Conservation (phyloP, 2,797 vertebrate genomes). For the Aphelocoma californica region DNA sequence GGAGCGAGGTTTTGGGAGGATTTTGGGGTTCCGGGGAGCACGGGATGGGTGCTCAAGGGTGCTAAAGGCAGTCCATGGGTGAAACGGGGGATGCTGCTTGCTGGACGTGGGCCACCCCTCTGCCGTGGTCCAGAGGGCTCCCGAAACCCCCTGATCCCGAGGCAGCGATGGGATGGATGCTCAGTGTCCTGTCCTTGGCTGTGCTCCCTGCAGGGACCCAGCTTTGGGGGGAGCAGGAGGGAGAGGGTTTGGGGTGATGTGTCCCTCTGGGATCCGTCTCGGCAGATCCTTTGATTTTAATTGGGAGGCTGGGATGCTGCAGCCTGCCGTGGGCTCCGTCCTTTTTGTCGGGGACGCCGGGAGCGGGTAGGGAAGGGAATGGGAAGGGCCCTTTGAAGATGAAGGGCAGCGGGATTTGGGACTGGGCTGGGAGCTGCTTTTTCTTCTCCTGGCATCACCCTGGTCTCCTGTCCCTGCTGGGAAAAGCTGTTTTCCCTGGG, state of each 20-base stretch:
- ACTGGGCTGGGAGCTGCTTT: background rate
- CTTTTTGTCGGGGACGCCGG: rapidly evolving
- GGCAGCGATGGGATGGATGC: rapidly evolving
- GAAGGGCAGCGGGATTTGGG: background rate
- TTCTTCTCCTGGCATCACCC: background rate
- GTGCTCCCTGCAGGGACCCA: rapidly evolving
- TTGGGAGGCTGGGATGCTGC: background rate
- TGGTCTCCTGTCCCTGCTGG: rapidly evolving
- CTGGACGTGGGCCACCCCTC: rapidly evolving
- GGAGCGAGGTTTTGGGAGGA: background rate
- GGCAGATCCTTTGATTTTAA: background rate
- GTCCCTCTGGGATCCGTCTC: background rate
- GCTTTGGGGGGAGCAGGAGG: background rate
- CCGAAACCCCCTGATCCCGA: rapidly evolving
- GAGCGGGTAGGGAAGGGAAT: background rate
- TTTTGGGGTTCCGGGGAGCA: background rate
- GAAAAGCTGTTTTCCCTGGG: background rate
- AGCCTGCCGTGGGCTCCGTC: rapidly evolving
- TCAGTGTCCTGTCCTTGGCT: background rate
- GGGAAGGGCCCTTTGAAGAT: background rate
- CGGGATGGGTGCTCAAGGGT: rapidly evolving
- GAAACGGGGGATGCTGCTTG: background rate
- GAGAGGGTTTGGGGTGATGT: background rate
- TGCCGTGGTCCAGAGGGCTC: background rate
- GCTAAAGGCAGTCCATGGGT: rapidly evolving